phyloP scores from a whole-genome alignment of 2,113 vertebrate genomes.

The Malurus alboscapulatus region DNA sequence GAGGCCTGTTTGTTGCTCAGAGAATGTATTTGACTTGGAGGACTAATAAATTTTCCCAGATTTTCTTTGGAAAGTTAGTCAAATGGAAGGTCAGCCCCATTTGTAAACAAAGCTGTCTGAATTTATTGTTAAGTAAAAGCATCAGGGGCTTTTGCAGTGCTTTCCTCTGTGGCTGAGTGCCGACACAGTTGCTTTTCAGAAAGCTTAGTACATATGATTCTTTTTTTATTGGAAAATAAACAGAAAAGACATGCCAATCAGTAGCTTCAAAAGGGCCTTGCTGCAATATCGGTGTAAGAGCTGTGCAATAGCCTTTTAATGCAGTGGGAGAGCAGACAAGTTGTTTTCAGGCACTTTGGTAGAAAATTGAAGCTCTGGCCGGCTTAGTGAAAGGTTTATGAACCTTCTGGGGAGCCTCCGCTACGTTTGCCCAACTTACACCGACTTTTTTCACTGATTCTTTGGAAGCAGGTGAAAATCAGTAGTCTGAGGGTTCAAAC shows the following conservation, averaged over 20 bases:
- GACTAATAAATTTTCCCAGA: slow-evolving; percentile 21
- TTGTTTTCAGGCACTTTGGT: not conserved
- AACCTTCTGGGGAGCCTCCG: not conserved
- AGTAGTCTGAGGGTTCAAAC: not conserved
- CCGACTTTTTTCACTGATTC: not conserved
- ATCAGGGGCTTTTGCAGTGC: not conserved
- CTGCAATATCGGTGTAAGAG: not conserved
- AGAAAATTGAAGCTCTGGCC: not conserved
- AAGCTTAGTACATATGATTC: not conserved
- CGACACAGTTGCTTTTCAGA: not conserved
- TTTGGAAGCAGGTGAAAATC: not conserved
- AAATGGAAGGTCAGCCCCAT: not conserved
- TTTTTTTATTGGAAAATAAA: slow-evolving; percentile 52
- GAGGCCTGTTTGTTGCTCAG: not conserved
- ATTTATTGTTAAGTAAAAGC: not conserved
- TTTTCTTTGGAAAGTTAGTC: not conserved
- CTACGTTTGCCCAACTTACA: not conserved
- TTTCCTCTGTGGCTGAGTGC: not conserved
- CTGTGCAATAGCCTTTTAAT: not conserved
- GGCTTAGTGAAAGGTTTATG: slow-evolving; percentile 26
- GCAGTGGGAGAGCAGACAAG: not conserved
- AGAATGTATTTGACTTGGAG: not conserved
- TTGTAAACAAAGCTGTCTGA: slow-evolving; percentile 41
- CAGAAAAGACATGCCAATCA: slow-evolving; percentile 14
- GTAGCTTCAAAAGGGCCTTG: not conserved